Conservation (phyloP, 2,113 vertebrate genomes). For the Carassius auratus region DNA sequence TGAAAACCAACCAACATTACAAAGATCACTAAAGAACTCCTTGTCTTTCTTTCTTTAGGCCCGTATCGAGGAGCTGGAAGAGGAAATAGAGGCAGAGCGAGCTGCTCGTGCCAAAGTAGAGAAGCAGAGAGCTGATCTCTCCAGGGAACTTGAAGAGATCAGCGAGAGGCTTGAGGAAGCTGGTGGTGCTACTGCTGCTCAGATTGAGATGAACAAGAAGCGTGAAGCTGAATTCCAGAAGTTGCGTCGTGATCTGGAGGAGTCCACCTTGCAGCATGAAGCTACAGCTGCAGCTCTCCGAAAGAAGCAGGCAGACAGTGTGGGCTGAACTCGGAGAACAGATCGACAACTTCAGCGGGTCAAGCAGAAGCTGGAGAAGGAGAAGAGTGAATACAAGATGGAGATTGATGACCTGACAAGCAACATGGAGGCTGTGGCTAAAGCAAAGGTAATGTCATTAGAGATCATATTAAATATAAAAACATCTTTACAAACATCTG, state of each 20-base stretch:
- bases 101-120: conserved; percentile 81
- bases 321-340: conserved; percentile 59
- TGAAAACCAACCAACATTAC: too few species aligned
- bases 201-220: conserved; percentile 78
- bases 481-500: too few species aligned
- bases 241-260: conserved; percentile 85
- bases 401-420: conserved; percentile 84
- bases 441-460: background rate
- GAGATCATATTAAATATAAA: too few species aligned
- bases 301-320: conserved; percentile 59
- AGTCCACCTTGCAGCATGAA: conserved; percentile 79
- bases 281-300: conserved; percentile 59
- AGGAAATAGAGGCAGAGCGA: conserved; percentile 76
- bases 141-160: conserved; percentile 90
- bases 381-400: conserved; percentile 74
- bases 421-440: conserved; percentile 9
- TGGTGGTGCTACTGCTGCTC: conserved; percentile 72
- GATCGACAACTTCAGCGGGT: conserved; percentile 54
- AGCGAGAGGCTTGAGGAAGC: conserved; percentile 81
- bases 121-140: conserved; percentile 84
- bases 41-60: conserved; percentile 55
- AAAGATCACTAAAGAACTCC: too few species aligned
- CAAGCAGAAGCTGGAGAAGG: conserved; percentile 55
- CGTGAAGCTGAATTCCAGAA: conserved; percentile 83
- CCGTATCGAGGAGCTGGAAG: conserved; percentile 74